phyloP scores from a whole-genome alignment of 2,113 vertebrate genomes.

The Crotalus horridus region DNA sequence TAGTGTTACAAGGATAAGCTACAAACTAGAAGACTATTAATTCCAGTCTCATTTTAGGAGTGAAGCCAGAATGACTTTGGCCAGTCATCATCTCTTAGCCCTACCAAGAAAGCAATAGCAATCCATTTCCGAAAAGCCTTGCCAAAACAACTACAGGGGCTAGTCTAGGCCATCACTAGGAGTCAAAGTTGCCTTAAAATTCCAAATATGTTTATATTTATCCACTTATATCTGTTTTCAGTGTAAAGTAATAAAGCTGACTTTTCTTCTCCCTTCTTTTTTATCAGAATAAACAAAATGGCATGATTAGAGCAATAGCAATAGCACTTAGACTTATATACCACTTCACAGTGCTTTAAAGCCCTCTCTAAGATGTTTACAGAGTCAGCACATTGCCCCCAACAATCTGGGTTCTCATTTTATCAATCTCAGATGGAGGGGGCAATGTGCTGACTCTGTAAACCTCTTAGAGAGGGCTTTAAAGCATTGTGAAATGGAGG shows the following conservation, averaged over 20 bases:
- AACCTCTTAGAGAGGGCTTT: no score
- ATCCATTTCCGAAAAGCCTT: not conserved
- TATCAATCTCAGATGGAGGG: not conserved
- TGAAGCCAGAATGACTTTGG: not conserved
- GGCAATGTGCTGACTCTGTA: no score
- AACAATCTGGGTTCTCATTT: not conserved
- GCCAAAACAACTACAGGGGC: not conserved
- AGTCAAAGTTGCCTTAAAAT: not conserved
- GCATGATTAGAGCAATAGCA: not conserved
- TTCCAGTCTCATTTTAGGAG: not conserved
- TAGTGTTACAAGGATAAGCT: not conserved
- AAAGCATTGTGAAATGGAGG: not conserved
- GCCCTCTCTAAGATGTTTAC: not conserved
- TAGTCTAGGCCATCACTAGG: not conserved
- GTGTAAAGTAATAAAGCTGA: not conserved
- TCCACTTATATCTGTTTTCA: not conserved
- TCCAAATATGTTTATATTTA: not conserved
- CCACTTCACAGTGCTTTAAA: not conserved
- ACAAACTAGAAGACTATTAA: not conserved
- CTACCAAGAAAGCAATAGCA: not conserved
- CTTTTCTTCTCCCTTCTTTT: not conserved
- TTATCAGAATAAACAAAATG: not conserved
- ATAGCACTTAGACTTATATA: not conserved
- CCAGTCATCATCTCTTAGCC: not conserved
- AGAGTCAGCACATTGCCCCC: not conserved